Evolutionary conservation across 2,888 invertebrate genomes (phyloP).

Genomic region (Orgyia antiqua): DNA sequence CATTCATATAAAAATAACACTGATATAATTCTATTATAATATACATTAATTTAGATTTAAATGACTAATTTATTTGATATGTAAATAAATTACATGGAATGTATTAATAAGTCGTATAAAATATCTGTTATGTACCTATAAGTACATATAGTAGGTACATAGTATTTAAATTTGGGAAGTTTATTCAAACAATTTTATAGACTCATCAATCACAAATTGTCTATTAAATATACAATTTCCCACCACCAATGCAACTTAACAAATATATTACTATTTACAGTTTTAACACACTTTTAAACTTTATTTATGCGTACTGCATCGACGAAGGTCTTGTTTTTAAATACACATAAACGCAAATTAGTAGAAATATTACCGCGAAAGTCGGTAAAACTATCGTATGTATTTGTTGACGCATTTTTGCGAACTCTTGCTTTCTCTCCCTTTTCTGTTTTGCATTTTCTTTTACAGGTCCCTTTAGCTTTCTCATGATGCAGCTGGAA

Average conservation of each 20-base stretch:
- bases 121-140: neutral
- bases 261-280: conserved; percentile 21
- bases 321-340: conserved; percentile 84
- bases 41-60: conserved; percentile 26
- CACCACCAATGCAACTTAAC: conserved; percentile 13
- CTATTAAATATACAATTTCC: conserved; percentile 10
- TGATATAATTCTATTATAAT: conserved; percentile 32
- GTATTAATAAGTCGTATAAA: conserved; percentile 10
- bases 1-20: conserved; percentile 14
- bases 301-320: conserved; percentile 55
- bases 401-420: conserved; percentile 87
- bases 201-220: neutral
- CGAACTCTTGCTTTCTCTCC: conserved; percentile 90
- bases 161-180: conserved; percentile 3
- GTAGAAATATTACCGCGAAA: conserved; percentile 81
- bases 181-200: neutral
- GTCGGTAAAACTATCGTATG: conserved; percentile 88
- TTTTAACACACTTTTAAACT: conserved; percentile 12
- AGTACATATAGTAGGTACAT: neutral
- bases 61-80: conserved; percentile 26
- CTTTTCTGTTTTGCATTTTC: conserved; percentile 90
- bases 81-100: conserved; percentile 23
- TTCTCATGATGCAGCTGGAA: conserved; percentile 80
- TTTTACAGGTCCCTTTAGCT: conserved; percentile 88
- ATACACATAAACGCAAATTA: conserved; percentile 88